Base-by-base conservation (phyloP, 2,888 invertebrate genomes). In the Melolontha melolontha region DNA sequence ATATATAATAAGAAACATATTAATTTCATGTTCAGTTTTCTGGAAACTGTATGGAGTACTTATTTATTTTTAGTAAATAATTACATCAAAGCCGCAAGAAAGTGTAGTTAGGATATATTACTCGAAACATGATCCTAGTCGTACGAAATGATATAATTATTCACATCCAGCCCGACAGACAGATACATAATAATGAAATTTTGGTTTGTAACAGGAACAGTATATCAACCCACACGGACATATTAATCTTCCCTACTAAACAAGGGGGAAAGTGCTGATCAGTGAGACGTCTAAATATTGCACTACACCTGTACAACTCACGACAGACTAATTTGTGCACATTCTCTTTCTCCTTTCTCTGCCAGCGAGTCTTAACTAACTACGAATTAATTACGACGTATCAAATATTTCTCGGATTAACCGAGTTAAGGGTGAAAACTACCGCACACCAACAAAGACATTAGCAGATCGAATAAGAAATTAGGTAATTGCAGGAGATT, bases 341-440 rank as follows among this genome's bases (percentile, higher is more conserved):
- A 34, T 22, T 22, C 22, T 49, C 47, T 44, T 5, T 12, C 54
- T 40, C 54, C 5, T 17, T 16, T 40, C 39, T 10, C 40, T 40
- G 14, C 29, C 10, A 11, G 10, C 11, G 11, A 49, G 14, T 39
- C 59, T 17, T 22, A 47, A 49, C 59, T 62, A 62, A 62, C 47
- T 47, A 39, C 59, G 59, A 62, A 62, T 62, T 62, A 62, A 62
- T 62, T 62, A 62, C 59, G 34, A 47, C 47, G 59, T 62, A 62
- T 62, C 59, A 62, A 62, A 62, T 62, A 62, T 62, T 62, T 62
- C 59, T 49, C 40, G 54, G 40, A 16, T 54, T 29, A 39, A 40
- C 54, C 40, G 40, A 40, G 54, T 17, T 54, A 10, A 39, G 40
- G 40, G 29, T 40, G 54, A 54, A 54, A 54, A 54, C 54, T 54